Conservation (phyloP, 1,140 invertebrate species). For the Aphelenchoides avenae region DNA sequence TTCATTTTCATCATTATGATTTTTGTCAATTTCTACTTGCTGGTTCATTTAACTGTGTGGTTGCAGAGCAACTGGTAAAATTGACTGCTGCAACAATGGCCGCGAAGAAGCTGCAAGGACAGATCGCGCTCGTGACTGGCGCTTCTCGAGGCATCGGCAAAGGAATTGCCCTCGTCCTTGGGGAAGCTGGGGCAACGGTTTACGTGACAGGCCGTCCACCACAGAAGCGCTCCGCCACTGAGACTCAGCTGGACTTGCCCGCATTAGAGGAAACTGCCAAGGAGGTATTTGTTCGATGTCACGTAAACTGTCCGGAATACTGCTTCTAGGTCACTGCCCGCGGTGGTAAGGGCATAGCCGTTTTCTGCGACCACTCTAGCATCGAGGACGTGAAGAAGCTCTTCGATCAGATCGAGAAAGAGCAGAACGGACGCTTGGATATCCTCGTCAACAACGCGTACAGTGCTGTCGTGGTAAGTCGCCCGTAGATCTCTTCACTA, state of each 20-base stretch:
- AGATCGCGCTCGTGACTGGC: conserved; percentile 60
- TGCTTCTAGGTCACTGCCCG: conserved; percentile 12
- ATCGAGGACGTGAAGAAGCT: conserved; percentile 58
- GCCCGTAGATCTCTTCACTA: background rate
- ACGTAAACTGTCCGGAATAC: background rate
- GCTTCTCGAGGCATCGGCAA: conserved; percentile 60
- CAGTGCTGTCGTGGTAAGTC: conserved; percentile 27
- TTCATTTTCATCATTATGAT: too few species aligned
- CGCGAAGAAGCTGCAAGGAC: too few species aligned
- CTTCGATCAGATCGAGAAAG: conserved; percentile 59
- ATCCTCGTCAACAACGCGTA: conserved; percentile 62
- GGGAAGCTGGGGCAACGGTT: conserved; percentile 60
- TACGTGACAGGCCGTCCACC: conserved; percentile 60
- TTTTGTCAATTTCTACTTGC: too few species aligned
- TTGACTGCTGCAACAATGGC: too few species aligned
- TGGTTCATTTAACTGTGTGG: too few species aligned
- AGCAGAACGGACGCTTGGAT: conserved; percentile 61
- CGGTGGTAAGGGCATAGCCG: conserved; percentile 58
- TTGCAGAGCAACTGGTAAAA: too few species aligned
- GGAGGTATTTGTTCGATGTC: conserved; percentile 6
- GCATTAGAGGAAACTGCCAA: conserved; percentile 22
- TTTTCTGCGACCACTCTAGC: conserved; percentile 61
- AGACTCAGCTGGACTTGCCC: background rate
- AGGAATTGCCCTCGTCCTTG: conserved; percentile 60
- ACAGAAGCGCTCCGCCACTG: conserved; percentile 9